phyloP scores from a whole-genome alignment of 2,113 vertebrate species.

The Brachypodius melanocephalos region DNA sequence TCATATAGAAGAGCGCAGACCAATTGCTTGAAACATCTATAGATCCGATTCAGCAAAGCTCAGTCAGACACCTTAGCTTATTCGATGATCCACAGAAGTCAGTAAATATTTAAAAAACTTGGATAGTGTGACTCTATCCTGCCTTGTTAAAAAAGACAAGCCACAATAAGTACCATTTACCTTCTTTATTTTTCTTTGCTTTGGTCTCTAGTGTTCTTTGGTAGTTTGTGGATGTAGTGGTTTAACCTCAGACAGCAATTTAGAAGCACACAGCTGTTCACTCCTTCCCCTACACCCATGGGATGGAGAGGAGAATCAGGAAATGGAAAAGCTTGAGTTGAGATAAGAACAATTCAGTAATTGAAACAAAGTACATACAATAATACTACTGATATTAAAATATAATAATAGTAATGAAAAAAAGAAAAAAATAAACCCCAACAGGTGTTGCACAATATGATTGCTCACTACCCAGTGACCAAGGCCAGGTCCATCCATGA shows the following conservation, averaged over 20 bases:
- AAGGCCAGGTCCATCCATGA: rapidly evolving
- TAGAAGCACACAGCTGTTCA: neutral
- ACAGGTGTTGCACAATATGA: rapidly evolving
- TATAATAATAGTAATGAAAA: neutral
- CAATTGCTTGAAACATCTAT: neutral
- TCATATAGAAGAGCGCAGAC: neutral
- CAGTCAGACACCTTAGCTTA: neutral
- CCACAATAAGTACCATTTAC: neutral
- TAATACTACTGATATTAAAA: neutral
- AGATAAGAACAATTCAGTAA: neutral
- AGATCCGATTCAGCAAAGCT: neutral
- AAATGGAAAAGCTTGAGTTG: neutral
- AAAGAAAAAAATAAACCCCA: neutral
- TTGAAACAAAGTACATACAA: neutral
- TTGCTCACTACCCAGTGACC: neutral
- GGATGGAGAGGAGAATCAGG: neutral
- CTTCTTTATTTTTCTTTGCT: neutral
- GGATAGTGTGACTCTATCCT: neutral
- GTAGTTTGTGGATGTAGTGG: neutral
- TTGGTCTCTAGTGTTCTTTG: neutral
- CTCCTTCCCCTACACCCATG: neutral
- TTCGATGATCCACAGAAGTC: neutral
- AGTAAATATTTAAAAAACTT: neutral
- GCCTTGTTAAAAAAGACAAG: neutral
- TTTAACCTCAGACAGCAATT: neutral